Evolutionary conservation across 1,140 invertebrate genomes (phyloP).

Genomic region (Elymnias hypermnestra): DNA sequence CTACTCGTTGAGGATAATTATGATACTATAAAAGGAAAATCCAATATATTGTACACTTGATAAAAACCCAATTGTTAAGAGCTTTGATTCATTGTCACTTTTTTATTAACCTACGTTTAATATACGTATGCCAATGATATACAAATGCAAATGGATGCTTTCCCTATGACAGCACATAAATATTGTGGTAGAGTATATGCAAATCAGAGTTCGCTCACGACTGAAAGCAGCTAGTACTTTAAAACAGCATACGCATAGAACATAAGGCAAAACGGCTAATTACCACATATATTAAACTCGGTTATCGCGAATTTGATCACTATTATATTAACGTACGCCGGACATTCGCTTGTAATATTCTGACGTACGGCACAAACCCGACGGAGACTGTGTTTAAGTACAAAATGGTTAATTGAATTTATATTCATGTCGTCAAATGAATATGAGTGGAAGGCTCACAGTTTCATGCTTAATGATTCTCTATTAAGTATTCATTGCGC

Average conservation of each 20-base stretch:
- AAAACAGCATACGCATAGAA: slow-evolving; percentile 23
- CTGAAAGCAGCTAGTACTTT: slow-evolving; percentile 33
- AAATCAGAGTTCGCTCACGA: slow-evolving; percentile 53
- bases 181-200: slow-evolving; percentile 28
- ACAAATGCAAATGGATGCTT: slow-evolving; percentile 19
- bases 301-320: slow-evolving; percentile 29
- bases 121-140: slow-evolving; percentile 11
- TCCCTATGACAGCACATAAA: slow-evolving; percentile 10
- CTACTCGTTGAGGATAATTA: no score
- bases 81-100: no score
- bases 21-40: no score
- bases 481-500: slow-evolving; percentile 62
- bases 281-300: slow-evolving; percentile 28
- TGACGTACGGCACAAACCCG: slow-evolving; percentile 27
- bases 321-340: slow-evolving; percentile 30
- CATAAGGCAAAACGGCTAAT: slow-evolving; percentile 28
- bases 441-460: slow-evolving; percentile 60
- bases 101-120: not conserved
- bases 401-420: slow-evolving; percentile 68
- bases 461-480: slow-evolving; percentile 56
- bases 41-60: no score
- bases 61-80: no score
- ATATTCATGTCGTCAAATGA: slow-evolving; percentile 68
- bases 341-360: slow-evolving; percentile 25
- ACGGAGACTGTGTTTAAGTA: slow-evolving; percentile 33